Evolutionary conservation across 2,797 vertebrate species (phyloP).

Genomic region (Hyperoplus immaculatus): DNA sequence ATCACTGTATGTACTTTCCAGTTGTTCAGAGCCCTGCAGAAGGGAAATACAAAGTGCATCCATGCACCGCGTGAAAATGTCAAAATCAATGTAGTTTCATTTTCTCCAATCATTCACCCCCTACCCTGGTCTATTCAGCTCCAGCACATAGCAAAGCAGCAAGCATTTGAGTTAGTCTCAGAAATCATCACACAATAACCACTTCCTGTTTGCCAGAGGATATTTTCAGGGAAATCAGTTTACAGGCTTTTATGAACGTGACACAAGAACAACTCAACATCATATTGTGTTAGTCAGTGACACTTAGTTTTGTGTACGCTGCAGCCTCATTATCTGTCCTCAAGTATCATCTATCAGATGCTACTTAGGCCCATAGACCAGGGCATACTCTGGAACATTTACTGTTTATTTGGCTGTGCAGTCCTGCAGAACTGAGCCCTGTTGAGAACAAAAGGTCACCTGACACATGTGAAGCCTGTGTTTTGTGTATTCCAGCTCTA

Average conservation of each 20-base stretch:
- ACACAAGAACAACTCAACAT: slow-evolving; percentile 10
- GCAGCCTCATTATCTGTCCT: slow-evolving; percentile 21
- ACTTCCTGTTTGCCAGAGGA: not conserved
- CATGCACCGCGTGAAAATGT: slow-evolving; percentile 52
- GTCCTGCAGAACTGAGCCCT: slow-evolving; percentile 67
- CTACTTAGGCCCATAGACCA: slow-evolving; percentile 34
- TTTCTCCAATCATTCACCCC: slow-evolving; percentile 42
- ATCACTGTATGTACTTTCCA: slow-evolving; percentile 49
- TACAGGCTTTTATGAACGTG: slow-evolving; percentile 15
- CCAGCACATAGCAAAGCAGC: not conserved
- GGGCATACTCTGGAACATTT: slow-evolving; percentile 45
- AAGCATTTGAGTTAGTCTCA: slow-evolving; percentile 11
- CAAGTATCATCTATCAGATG: slow-evolving; percentile 37
- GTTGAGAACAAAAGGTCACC: slow-evolving; percentile 73
- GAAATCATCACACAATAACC: slow-evolving; percentile 27
- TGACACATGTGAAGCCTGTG: slow-evolving; percentile 52
- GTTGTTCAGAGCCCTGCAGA: slow-evolving; percentile 36
- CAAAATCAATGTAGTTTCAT: slow-evolving; percentile 62
- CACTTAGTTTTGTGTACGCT: slow-evolving; percentile 1
- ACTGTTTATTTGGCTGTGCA: slow-evolving; percentile 69
- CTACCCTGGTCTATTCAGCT: slow-evolving; percentile 27
- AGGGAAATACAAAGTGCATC: slow-evolving; percentile 41
- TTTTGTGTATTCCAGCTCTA: slow-evolving; percentile 63
- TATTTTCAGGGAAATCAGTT: not conserved
- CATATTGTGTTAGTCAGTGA: slow-evolving; percentile 14